A percentile compares a stretch with the other conserved stretches of the same genome.
Conservation (phyloP, 2,113 vertebrate species). For the Hippocampus mohnikei region DNA sequence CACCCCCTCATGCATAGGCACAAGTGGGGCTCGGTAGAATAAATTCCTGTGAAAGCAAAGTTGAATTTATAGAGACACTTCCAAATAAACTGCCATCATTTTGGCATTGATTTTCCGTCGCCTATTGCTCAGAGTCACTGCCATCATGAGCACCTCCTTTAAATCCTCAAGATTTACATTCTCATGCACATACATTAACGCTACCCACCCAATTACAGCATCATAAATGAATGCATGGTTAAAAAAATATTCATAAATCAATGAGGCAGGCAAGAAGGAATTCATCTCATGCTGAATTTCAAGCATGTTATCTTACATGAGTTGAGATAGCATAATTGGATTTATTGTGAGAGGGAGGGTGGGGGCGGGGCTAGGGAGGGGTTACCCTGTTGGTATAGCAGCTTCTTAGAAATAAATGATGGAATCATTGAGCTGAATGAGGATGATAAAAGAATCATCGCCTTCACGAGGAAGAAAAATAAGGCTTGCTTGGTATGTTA, state of each 20-base stretch:
- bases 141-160: conserved; percentile 36
- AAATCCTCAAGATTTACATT: conserved; percentile 18
- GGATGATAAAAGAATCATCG: conserved; percentile 28
- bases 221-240: conserved; percentile 13
- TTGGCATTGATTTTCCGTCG: conserved; percentile 35
- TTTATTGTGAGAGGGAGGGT: conserved; percentile 12
- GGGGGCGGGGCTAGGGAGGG: neutral
- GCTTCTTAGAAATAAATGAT: conserved; percentile 18
- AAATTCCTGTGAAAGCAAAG: neutral
- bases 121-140: neutral
- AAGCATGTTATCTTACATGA: conserved; percentile 40
- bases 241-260: conserved; percentile 11
- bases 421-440: conserved; percentile 14
- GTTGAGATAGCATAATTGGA: conserved; percentile 33
- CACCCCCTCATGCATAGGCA: too few species aligned
- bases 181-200: conserved; percentile 28
- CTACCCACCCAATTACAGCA: conserved; percentile 23
- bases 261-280: conserved; percentile 34
- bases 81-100: neutral
- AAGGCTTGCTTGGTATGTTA: conserved; percentile 3
- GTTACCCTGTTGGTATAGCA: neutral
- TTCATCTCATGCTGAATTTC: conserved; percentile 32
- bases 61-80: neutral
- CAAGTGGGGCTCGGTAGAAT: neutral
- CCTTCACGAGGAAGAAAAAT: conserved; percentile 4